Evolutionary conservation across 2,797 vertebrate genomes (phyloP), one percentile per base, ranked within the genome.

Genomic region (Takifugu rubripes): DNA sequence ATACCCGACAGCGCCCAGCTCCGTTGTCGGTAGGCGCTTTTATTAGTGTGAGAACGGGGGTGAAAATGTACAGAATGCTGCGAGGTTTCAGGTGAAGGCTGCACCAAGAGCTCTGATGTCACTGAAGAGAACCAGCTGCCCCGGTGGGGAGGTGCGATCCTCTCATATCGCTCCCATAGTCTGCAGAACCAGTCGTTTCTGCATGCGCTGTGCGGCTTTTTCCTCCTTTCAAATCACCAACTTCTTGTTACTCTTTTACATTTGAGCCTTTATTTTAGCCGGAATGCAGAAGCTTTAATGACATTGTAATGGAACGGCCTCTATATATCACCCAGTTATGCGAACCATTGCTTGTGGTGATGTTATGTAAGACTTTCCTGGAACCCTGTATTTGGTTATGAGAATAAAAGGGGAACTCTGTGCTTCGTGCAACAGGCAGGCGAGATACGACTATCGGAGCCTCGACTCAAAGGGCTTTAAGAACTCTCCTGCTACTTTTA

Each of bases 401-500:
- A 49, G 14, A 51, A 6, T 45, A 21, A 55, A 66, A 61, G 29
- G 43, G 62, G 54, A 57, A 52, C 46, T 57, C 47, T 54, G 16
- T 24, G 21, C 1, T 60, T 40, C 26, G 44, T 52, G 56, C 56
- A 59, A 15, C 52, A 54, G 54, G 47, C 45, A 73, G 49, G 25
- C 72, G 45, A 33, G 60, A 15, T 44, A 49, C 21, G 42, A 26
- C 25, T 61, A 42, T 56, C 55, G 7, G 42, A 25, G 49, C 45
- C 43, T 64, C 74, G 56, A 68, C 77, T 61, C 59, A 75, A 73
- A 61, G 57, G 64, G 59, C 59, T 61, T 71, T 72, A 75, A 75
- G 54, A 69, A 54, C 62, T 58, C 59, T 74, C 58, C 64, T 75
- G 74, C 79, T 77, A 73, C 72, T 81, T 66, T 57, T 54, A 70